Percentiles rank a stretch among this genome's conserved stretches.
Evolutionary conservation across 1,140 invertebrate species (phyloP).

Genomic region (Aphis gossypii): DNA sequence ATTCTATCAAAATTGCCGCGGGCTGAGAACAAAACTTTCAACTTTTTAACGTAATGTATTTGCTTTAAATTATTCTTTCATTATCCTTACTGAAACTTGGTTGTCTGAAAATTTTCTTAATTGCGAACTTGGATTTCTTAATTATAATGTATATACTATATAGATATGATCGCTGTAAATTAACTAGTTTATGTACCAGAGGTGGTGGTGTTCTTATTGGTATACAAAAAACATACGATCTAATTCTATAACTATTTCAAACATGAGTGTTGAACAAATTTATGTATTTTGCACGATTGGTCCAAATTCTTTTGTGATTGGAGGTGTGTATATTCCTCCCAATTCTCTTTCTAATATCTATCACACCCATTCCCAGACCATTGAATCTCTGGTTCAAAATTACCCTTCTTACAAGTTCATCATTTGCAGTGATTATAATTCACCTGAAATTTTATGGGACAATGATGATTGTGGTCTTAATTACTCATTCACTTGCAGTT

Average conservation of each 20-base stretch:
- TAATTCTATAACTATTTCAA: not conserved
- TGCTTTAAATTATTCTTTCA: not conserved
- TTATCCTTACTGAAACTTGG: not conserved
- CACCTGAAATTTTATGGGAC: not conserved
- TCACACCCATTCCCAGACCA: not conserved
- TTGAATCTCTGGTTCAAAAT: not conserved
- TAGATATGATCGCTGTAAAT: not conserved
- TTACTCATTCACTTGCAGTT: not conserved
- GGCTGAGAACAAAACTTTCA: not conserved
- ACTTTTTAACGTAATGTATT: not conserved
- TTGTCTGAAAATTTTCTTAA: not conserved
- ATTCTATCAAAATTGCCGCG: not conserved
- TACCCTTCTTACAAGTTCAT: not conserved
- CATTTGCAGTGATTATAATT: slow-evolving; percentile 16
- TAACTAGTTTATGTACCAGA: slow-evolving; percentile 19
- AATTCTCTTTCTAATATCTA: not conserved
- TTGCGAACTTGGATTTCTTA: not conserved
- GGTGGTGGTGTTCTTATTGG: not conserved
- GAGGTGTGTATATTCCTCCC: not conserved
- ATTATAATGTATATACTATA: not conserved
- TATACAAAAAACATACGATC: not conserved
- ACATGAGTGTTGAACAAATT: not conserved
- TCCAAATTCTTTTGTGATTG: not conserved
- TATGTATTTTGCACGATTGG: not conserved
- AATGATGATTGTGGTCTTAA: not conserved